Evolutionary conservation across 2,888 invertebrate genomes (phyloP).

Genomic region (Hyposoter dolosus): DNA sequence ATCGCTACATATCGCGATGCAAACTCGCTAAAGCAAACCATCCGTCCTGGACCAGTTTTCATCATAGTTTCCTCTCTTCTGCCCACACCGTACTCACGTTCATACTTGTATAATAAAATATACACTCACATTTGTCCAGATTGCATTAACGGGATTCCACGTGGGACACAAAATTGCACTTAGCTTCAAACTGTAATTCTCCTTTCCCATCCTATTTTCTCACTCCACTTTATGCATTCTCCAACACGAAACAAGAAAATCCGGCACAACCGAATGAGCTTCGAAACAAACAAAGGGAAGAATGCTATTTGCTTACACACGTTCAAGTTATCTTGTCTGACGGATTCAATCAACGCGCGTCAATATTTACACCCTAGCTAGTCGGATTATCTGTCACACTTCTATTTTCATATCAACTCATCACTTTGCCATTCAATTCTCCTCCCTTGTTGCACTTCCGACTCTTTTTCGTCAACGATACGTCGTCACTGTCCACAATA

Average conservation of each 20-base stretch:
- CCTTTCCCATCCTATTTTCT: background rate
- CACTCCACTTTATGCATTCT: conserved; percentile 10
- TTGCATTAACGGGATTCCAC: conserved; percentile 47
- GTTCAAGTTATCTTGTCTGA: background rate
- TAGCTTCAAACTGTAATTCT: conserved; percentile 9
- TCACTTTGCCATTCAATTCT: conserved; percentile 15
- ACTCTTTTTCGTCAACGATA: background rate
- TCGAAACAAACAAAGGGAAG: conserved; percentile 39
- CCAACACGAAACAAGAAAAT: background rate
- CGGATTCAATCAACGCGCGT: conserved; percentile 34
- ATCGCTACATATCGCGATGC: conserved; percentile 15
- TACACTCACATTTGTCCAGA: background rate
- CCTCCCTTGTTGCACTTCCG: background rate
- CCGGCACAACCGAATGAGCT: conserved; percentile 31
- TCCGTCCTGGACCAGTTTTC: conserved; percentile 29
- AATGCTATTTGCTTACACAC: conserved; percentile 34
- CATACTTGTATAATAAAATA: background rate
- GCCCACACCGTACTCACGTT: background rate
- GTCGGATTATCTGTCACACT: conserved; percentile 10
- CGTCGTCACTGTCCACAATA: background rate
- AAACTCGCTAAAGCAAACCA: conserved; percentile 35
- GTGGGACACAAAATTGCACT: conserved; percentile 21
- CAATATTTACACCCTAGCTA: conserved; percentile 23
- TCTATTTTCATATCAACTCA: background rate
- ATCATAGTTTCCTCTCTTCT: background rate